These are phyloP conservation scores for Mus spicilegus DNA, from an alignment of 2,113 vertebrate genomes.

Conservation along the genomic window DNA sequence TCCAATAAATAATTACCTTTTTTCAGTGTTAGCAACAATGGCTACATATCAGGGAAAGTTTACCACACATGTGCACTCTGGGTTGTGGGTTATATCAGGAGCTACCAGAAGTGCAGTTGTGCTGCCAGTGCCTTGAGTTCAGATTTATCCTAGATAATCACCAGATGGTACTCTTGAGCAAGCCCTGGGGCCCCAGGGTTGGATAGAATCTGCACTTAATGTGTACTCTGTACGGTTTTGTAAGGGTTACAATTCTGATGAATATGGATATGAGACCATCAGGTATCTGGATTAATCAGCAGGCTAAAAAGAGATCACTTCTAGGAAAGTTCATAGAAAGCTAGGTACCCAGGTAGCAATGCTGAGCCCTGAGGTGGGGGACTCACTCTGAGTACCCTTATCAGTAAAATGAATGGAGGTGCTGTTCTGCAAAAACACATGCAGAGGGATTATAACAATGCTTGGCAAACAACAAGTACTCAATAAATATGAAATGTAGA, in stretches of 20 bases:
- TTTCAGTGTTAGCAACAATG: background rate
- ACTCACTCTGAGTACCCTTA: background rate
- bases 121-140: background rate
- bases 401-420: background rate
- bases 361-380: background rate
- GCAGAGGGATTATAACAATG: background rate
- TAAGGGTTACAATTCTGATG: background rate
- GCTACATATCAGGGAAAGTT: background rate
- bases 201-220: too few relatives aligned
- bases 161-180: background rate
- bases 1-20: rapidly evolving
- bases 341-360: too few relatives aligned
- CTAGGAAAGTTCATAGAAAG: background rate
- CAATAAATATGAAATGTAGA: background rate
- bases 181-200: too few relatives aligned
- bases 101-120: background rate
- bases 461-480: background rate
- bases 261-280: background rate
- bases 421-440: background rate
- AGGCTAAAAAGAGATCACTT: background rate
- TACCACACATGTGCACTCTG: too few relatives aligned
- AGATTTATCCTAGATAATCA: background rate
- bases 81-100: background rate
- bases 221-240: background rate
- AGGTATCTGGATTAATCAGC: background rate